Conservation (phyloP, 64 coral and sea anemone species). For the Actinia tenebrosa region DNA sequence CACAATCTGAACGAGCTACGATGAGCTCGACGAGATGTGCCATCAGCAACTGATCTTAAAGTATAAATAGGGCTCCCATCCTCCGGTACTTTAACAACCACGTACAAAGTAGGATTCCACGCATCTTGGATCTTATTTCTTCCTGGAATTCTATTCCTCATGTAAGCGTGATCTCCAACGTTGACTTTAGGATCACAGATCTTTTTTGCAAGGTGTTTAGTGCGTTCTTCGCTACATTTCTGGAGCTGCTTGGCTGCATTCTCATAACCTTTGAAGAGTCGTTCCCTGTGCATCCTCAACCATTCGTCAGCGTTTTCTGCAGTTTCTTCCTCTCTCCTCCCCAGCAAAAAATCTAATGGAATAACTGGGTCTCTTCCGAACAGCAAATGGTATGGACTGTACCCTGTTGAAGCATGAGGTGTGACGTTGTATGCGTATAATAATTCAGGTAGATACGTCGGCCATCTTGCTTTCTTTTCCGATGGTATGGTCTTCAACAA, state of each 20-base stretch:
- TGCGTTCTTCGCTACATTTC: not conserved
- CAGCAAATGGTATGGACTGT: constrained; percentile 10
- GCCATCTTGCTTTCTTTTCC: constrained; percentile 25
- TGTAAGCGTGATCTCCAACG: not conserved
- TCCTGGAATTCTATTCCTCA: constrained; percentile 22
- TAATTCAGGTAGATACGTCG: not conserved
- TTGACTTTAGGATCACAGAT: not conserved
- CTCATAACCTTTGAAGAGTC: not conserved
- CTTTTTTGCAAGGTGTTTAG: not conserved
- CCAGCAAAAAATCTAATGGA: constrained; percentile 10
- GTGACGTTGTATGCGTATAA: not conserved
- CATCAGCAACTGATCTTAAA: constrained; percentile 11
- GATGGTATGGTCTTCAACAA: not conserved
- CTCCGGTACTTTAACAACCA: constrained; percentile 13
- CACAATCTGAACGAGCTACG: not conserved
- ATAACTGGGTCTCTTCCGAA: not conserved
- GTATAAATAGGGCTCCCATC: not conserved
- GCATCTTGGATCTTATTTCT: constrained; percentile 44
- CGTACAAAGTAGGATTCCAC: constrained; percentile 21
- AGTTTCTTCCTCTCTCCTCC: not conserved
- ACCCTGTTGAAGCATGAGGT: constrained; percentile 15
- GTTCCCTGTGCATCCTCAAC: not conserved
- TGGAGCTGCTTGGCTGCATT: not conserved
- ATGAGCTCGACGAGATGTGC: not conserved
- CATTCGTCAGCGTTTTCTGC: no score